Conservation (phyloP, 2,888 invertebrate genomes). For the Macroteleia sp. region DNA sequence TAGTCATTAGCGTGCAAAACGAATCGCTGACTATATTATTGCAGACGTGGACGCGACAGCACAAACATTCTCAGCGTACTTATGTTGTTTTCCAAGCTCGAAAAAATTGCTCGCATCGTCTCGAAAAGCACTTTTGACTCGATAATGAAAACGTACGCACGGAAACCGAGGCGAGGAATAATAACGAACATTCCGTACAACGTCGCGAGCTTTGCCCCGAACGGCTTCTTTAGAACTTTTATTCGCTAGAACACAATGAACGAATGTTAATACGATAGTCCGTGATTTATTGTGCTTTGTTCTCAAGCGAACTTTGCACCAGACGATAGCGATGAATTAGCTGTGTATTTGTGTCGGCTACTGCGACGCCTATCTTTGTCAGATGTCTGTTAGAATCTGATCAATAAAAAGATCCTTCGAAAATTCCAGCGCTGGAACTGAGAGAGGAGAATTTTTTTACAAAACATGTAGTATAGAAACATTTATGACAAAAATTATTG, state of each 20-base stretch:
- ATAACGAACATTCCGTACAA: too few species aligned
- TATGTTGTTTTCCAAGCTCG: neutral
- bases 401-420: conserved; percentile 34
- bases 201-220: conserved; percentile 44
- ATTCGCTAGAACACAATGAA: conserved; percentile 52
- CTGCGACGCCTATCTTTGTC: conserved; percentile 39
- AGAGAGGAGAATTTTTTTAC: too few species aligned
- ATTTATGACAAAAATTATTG: too few species aligned
- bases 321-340: conserved; percentile 44
- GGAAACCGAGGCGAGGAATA: conserved; percentile 15
- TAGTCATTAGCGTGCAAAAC: conserved; percentile 37
- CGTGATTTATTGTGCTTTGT: conserved; percentile 63
- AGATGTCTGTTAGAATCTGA: conserved; percentile 29
- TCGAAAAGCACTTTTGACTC: neutral
- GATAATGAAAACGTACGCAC: conserved; percentile 21
- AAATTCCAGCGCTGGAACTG: too few species aligned
- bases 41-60: conserved; percentile 4
- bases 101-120: neutral
- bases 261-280: conserved; percentile 54
- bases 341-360: conserved; percentile 40
- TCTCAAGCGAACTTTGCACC: conserved; percentile 58
- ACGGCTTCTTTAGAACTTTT: conserved; percentile 43
- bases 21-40: conserved; percentile 31
- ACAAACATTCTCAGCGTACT: neutral
- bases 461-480: too few species aligned